Conservation (phyloP, 2,888 invertebrate genomes). For the Argyra leucocephala region DNA sequence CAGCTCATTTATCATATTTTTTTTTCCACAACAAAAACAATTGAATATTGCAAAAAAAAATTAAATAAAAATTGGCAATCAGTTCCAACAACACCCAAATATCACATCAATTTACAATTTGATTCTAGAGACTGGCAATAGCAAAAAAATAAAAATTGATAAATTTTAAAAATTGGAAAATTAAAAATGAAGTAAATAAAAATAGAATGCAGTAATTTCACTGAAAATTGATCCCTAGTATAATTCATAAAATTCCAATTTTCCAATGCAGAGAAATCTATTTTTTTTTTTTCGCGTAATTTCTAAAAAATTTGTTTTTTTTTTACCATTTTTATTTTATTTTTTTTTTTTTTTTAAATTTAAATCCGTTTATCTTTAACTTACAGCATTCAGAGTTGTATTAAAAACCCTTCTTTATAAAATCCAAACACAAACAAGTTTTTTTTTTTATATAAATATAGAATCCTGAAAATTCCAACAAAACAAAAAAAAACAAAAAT, state of each 20-base stretch:
- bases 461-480: too few species aligned
- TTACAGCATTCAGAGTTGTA: neutral
- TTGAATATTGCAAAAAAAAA: too few species aligned
- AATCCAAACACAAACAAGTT: too few species aligned
- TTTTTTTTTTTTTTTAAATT: neutral
- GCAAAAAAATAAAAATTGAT: neutral
- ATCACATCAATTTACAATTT: conserved; percentile 3
- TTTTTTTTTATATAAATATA: too few species aligned
- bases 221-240: neutral
- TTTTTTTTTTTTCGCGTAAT: neutral
- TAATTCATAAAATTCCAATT: neutral
- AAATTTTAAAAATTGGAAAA: neutral
- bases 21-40: too few species aligned
- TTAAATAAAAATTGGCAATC: neutral
- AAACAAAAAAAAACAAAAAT: too few species aligned
- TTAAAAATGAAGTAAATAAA: neutral
- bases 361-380: neutral
- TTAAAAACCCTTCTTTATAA: too few species aligned
- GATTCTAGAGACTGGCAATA: neutral
- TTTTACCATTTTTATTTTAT: neutral
- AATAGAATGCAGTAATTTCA: too few species aligned
- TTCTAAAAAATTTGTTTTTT: neutral
- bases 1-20: neutral
- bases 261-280: neutral
- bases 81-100: neutral